These are phyloP conservation scores for Petrolisthes manimaculis DNA, from an alignment of 2,888 invertebrate species.

Conservation along the genomic window DNA sequence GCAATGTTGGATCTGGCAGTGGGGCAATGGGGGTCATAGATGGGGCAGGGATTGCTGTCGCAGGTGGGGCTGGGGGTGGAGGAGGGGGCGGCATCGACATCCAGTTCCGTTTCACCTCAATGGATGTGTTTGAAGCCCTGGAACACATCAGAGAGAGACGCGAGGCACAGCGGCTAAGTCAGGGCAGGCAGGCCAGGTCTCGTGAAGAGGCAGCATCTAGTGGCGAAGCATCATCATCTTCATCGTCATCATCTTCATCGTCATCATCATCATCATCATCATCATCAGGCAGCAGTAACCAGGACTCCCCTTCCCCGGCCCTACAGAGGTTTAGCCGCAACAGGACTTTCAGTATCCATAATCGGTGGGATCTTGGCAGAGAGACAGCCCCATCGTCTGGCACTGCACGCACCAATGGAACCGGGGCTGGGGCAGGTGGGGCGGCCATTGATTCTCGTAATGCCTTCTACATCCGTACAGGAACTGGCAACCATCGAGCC, in stretches of 20 bases:
- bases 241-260: conserved; percentile 14
- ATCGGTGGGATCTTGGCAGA: conserved; percentile 34
- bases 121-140: conserved; percentile 79
- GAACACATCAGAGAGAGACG: conserved; percentile 76
- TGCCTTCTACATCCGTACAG: conserved; percentile 54
- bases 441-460: conserved; percentile 49
- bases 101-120: conserved; percentile 71
- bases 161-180: conserved; percentile 58
- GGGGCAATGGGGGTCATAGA: conserved; percentile 29
- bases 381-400: conserved; percentile 7
- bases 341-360: conserved; percentile 44
- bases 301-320: conserved; percentile 18
- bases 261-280: conserved; percentile 13
- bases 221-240: not conserved
- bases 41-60: conserved; percentile 47
- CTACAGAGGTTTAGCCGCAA: conserved; percentile 38
- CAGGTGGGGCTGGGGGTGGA: conserved; percentile 29
- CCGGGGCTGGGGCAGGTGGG: not conserved
- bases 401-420: conserved; percentile 28
- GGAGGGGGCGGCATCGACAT: conserved; percentile 67
- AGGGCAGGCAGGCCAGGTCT: conserved; percentile 40
- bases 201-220: conserved; percentile 22
- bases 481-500: conserved; percentile 50
- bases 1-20: conserved; percentile 3
- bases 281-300: not conserved